phyloP scores from a whole-genome alignment of 2,113 vertebrate genomes.

The Crotalus viridis region DNA sequence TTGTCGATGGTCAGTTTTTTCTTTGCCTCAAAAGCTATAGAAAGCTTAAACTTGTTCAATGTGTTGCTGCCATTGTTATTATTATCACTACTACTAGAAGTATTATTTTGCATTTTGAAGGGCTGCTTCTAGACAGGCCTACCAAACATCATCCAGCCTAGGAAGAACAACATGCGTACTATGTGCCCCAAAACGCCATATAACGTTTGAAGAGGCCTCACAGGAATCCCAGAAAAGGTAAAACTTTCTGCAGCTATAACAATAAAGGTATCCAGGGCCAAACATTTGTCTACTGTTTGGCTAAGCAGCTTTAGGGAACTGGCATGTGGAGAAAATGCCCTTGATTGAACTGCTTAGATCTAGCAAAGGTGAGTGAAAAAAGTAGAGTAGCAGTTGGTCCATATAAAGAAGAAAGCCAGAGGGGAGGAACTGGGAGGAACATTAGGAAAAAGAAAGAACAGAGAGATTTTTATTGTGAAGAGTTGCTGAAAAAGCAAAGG shows the following conservation, averaged over 20 bases:
- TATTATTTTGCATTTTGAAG: constrained; percentile 46
- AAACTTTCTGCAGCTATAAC: not conserved
- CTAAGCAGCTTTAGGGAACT: not conserved
- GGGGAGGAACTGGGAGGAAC: not conserved
- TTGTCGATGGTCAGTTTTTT: not conserved
- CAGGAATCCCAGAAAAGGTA: constrained; percentile 72
- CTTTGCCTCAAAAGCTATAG: not conserved
- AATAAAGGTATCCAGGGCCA: not conserved
- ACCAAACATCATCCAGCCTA: constrained; percentile 29
- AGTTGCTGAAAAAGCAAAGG: not conserved
- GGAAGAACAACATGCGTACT: constrained; percentile 63
- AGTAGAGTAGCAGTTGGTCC: not conserved
- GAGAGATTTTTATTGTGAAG: not conserved
- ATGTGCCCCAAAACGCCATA: constrained; percentile 64
- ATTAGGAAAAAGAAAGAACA: not conserved
- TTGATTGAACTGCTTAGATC: not conserved
- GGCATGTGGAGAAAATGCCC: not conserved
- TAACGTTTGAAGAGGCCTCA: constrained; percentile 57
- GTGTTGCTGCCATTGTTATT: not conserved
- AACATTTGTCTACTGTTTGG: not conserved
- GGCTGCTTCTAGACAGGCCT: constrained; percentile 55
- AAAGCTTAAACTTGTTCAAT: not conserved
- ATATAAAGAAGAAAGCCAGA: not conserved
- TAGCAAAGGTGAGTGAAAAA: not conserved
- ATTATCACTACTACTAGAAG: not conserved